These are phyloP conservation scores for Orchesella flavescens DNA, from an alignment of 2,888 invertebrate genomes.

Conservation along the genomic window DNA sequence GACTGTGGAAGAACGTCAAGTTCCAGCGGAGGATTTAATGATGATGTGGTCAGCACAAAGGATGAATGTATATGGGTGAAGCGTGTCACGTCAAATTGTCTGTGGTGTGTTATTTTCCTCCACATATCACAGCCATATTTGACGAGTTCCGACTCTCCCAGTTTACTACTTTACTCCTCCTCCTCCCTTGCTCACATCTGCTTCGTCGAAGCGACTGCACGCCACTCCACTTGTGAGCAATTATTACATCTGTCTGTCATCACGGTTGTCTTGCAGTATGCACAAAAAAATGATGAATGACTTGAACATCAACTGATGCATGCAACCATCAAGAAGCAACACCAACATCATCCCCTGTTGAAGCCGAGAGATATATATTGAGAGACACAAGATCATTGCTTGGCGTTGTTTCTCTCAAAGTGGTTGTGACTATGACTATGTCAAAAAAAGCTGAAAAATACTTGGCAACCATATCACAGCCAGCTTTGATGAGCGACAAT, in stretches of 20 bases:
- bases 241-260: constrained; percentile 35
- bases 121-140: constrained; percentile 96
- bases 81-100: constrained; percentile 85
- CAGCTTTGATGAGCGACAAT: constrained; percentile 96
- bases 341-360: not conserved
- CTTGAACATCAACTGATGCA: constrained; percentile 19
- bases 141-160: constrained; percentile 85
- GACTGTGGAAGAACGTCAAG: not conserved
- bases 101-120: constrained; percentile 80
- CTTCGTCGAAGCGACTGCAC: constrained; percentile 8
- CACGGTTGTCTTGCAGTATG: constrained; percentile 23
- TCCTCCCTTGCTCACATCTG: constrained; percentile 16
- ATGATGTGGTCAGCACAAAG: not conserved
- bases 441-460: constrained; percentile 72
- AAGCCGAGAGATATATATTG: not conserved
- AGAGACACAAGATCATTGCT: constrained; percentile 43
- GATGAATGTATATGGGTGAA: constrained; percentile 69
- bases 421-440: constrained; percentile 85
- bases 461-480: constrained; percentile 90
- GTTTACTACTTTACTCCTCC: constrained; percentile 15
- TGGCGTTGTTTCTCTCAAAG: constrained; percentile 83
- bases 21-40: no score
- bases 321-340: not conserved
- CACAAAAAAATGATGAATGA: constrained; percentile 30
- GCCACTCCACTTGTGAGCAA: constrained; percentile 25